Base-by-base conservation (phyloP, 2,888 invertebrate genomes). In the Lepetodrilus schrolli region DNA sequence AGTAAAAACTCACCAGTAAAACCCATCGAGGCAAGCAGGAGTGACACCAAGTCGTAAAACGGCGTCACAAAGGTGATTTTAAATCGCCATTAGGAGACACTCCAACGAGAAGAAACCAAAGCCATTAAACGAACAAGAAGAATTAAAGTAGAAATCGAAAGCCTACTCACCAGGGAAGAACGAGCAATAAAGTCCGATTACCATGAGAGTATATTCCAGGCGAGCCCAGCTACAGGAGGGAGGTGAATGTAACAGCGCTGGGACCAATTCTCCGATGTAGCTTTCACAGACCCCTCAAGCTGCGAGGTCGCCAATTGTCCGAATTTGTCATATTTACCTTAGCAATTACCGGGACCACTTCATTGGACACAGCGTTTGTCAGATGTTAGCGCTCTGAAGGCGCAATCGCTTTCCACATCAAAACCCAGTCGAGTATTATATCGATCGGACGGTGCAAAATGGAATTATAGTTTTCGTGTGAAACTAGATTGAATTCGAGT, bases 311-410 rank as follows among this genome's bases (percentile, higher is more conserved):
- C 17, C 58, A 58, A 58, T 58, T 58, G 58, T 58, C 58, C 58
- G 17, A 26, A 58, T 58, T 58, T 58, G 58, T 58, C 58, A 58
- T 58, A 58, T 58, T 58, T 58, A 58, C 58, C 58, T 58, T 58
- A 34, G 30, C 58, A 58, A 58, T 58, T 58, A 58, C 30, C 58
- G 30, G 30, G 30, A 30, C 34, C 26, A 58, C 58, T 58, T 58
- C 58, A 58, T 58, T 34, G 26, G 30, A 30, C 58, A 17, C 58
- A 7, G 58, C 13, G 58, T 58, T 58, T 58, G 58, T n/a, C 30
- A 17, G 30, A 30, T 30, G 58, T 58, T 58, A 58, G 30, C 58
- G 30, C 26, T 30, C 34, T 51, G 26, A 17, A 17, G 43, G 13
- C 13, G 43, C n/a, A 43, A 13, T 43, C 17, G 13, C 13, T 43